These are phyloP conservation scores for Leptinotarsa texana DNA, from an alignment of 1,140 invertebrate species.

Conservation along the genomic window DNA sequence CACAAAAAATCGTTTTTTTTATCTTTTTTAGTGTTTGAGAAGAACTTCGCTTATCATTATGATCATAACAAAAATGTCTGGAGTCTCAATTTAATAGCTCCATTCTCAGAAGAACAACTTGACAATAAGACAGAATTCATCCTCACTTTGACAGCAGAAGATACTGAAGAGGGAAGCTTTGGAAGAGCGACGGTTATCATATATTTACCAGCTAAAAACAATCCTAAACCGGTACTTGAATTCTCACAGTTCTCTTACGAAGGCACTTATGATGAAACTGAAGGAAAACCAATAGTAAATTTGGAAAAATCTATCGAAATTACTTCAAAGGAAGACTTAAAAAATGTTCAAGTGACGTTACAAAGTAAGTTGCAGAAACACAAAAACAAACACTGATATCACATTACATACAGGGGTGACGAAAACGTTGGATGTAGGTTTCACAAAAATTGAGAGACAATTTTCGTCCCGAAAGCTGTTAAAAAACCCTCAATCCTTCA, in stretches of 20 bases:
- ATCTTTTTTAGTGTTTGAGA: neutral
- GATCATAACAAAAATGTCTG: neutral
- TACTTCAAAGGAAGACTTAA: neutral
- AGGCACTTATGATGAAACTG: neutral
- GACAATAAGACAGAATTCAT: constrained; percentile 22
- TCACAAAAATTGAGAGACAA: too few relatives aligned
- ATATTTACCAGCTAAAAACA: constrained; percentile 10
- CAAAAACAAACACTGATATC: too few relatives aligned
- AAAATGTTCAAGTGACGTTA: neutral
- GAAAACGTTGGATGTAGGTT: too few relatives aligned
- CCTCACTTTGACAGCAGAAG: constrained; percentile 27
- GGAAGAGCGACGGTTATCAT: constrained; percentile 24
- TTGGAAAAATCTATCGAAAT: neutral
- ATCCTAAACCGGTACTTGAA: neutral
- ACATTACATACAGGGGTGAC: too few relatives aligned
- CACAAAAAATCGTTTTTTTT: too few relatives aligned
- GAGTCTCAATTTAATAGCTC: neutral
- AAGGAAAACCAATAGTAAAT: neutral
- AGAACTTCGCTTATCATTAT: neutral
- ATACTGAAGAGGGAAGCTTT: neutral
- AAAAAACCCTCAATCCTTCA: too few relatives aligned
- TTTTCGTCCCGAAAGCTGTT: too few relatives aligned
- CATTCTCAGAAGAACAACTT: constrained; percentile 2
- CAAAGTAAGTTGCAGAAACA: neutral
- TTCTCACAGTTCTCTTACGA: constrained; percentile 8